Evolutionary conservation across 2,888 invertebrate genomes (phyloP).

Genomic region (Auanema freiburgensis): DNA sequence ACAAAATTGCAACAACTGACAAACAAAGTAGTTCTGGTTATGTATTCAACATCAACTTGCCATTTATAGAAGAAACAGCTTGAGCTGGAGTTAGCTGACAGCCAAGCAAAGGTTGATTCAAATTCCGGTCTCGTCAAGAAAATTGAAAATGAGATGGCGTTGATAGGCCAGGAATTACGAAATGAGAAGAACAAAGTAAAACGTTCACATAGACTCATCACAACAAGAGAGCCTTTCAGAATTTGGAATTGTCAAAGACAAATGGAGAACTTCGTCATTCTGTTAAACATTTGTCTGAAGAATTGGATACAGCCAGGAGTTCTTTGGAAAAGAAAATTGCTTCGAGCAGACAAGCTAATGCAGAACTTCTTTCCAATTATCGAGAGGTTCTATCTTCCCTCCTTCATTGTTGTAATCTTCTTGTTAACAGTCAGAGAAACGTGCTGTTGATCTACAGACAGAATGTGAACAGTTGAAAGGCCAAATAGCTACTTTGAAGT

Average conservation of each 20-base stretch:
- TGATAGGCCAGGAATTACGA: constrained; percentile 30
- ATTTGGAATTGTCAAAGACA: background rate
- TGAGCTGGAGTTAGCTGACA: constrained; percentile 40
- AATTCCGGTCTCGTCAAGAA: constrained; percentile 33
- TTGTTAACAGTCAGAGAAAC: constrained; percentile 1
- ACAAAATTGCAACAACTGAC: constrained; percentile 19
- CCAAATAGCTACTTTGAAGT: constrained; percentile 13
- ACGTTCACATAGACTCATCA: background rate
- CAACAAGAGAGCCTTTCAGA: background rate
- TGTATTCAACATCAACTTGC: background rate
- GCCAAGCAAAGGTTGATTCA: constrained; percentile 34
- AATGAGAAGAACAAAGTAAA: constrained; percentile 32
- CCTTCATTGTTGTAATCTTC: background rate
- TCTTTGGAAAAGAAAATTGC: constrained; percentile 18
- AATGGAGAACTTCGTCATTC: constrained; percentile 18
- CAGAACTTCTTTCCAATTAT: constrained; percentile 20
- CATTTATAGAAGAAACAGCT: constrained; percentile 21
- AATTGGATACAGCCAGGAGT: constrained; percentile 11
- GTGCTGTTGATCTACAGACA: constrained; percentile 12
- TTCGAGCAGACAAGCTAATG: constrained; percentile 9
- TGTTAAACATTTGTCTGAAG: constrained; percentile 12
- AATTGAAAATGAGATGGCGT: constrained; percentile 37
- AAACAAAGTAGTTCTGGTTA: constrained; percentile 13
- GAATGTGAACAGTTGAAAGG: constrained; percentile 21
- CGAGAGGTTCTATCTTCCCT: constrained; percentile 10